A percentile compares a stretch with the other conserved stretches of the same genome.
Evolutionary conservation across 2,888 invertebrate genomes (phyloP).

Genomic region (Nowickia ferox): DNA sequence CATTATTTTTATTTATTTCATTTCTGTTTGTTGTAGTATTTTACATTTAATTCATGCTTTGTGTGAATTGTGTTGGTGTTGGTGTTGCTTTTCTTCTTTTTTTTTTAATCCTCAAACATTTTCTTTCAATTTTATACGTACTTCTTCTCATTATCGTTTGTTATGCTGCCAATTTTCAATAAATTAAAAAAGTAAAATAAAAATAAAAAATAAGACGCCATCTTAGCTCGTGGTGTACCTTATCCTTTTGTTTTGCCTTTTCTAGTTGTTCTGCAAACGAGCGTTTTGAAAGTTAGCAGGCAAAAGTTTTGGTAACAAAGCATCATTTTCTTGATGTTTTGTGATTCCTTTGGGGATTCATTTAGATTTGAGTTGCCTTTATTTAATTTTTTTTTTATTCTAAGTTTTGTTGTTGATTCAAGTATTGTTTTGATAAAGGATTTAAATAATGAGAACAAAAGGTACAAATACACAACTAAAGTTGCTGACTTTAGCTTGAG

Average conservation of each 20-base stretch:
- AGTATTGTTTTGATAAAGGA: conserved; percentile 70
- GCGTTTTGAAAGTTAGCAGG: conserved; percentile 22
- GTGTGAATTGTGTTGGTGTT: conserved; percentile 10
- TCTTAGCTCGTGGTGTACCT: conserved; percentile 48
- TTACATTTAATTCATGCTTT: conserved; percentile 64
- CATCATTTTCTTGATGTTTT: conserved; percentile 71
- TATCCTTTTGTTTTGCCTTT: conserved; percentile 20
- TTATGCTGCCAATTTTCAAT: conserved; percentile 74
- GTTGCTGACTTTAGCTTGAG: conserved; percentile 40
- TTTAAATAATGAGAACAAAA: conserved; percentile 69
- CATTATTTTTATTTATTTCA: conserved; percentile 80
- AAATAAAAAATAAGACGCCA: conserved; percentile 62
- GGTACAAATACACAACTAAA: conserved; percentile 55
- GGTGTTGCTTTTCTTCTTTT: conserved; percentile 6
- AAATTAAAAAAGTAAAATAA: conserved; percentile 69
- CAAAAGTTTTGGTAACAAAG: conserved; percentile 64
- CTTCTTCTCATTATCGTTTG: conserved; percentile 68
- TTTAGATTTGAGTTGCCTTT: conserved; percentile 46
- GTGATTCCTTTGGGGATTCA: conserved; percentile 70
- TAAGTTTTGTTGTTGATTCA: conserved; percentile 28
- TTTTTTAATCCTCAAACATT: conserved; percentile 66
- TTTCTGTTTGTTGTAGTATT: conserved; percentile 75
- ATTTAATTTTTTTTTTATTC: conserved; percentile 10
- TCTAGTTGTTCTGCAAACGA: conserved; percentile 30
- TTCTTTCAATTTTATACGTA: conserved; percentile 60